These are phyloP conservation scores for Bimastos eiseni DNA, from an alignment of 2,888 invertebrate species.

Conservation along the genomic window DNA sequence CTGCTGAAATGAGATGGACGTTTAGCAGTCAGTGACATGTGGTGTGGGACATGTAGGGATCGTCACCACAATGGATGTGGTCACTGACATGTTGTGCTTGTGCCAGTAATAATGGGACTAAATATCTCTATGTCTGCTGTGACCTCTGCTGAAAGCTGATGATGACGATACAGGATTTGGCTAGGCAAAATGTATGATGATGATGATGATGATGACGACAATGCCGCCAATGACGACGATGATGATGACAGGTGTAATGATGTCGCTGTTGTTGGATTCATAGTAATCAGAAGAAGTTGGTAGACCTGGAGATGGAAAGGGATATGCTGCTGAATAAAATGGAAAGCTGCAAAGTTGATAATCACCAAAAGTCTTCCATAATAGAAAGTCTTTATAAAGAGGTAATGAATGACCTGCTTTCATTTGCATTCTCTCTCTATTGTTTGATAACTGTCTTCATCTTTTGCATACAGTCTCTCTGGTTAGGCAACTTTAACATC, in stretches of 20 bases:
- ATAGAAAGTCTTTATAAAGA: slow-evolving; percentile 7
- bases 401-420: not conserved
- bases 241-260: not conserved
- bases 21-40: too few relatives aligned
- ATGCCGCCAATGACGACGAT: not conserved
- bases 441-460: not conserved
- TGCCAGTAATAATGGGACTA: too few relatives aligned
- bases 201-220: too few relatives aligned
- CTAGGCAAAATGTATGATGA: not conserved
- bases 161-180: not conserved
- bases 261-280: not conserved
- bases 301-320: not conserved
- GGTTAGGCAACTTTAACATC: not conserved
- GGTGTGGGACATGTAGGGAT: too few relatives aligned
- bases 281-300: not conserved
- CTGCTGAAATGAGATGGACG: too few relatives aligned
- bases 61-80: too few relatives aligned
- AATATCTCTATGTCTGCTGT: not conserved
- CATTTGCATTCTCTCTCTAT: not conserved
- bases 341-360: not conserved
- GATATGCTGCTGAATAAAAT: not conserved
- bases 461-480: not conserved
- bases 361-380: not conserved
- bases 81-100: not conserved
- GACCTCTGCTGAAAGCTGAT: not conserved